These are phyloP conservation scores for Sarcophaga subvicina DNA, from an alignment of 2,888 invertebrate species.

Conservation along the genomic window DNA sequence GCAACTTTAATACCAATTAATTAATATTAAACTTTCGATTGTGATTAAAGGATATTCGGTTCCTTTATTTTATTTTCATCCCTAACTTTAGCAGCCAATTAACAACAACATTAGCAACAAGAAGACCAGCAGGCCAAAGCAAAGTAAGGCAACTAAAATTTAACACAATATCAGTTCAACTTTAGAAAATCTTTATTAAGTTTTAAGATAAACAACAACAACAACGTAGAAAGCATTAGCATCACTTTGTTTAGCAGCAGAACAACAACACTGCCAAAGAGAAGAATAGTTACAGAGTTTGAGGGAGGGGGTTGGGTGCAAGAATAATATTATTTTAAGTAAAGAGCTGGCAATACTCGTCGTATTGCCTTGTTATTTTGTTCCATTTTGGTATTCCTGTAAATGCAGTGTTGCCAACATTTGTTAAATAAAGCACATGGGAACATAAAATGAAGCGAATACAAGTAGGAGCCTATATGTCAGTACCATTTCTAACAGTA, in stretches of 20 bases:
- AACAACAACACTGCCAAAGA: neutral
- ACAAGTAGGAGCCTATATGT: too few species aligned
- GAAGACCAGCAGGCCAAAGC: neutral
- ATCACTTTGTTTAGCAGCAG: neutral
- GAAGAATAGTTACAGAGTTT: too few species aligned
- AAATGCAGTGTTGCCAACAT: too few species aligned
- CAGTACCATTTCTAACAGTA: too few species aligned
- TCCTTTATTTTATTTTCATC: neutral
- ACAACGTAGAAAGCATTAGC: neutral
- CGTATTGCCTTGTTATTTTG: too few species aligned
- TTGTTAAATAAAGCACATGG: too few species aligned
- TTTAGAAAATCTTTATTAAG: neutral
- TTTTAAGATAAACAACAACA: neutral
- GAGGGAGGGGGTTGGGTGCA: neutral
- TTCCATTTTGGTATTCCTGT: too few species aligned
- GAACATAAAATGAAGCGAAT: too few species aligned
- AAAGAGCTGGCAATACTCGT: neutral
- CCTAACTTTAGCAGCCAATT: neutral
- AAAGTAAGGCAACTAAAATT: neutral
- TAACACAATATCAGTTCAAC: neutral
- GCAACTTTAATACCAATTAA: too few species aligned
- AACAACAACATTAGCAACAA: neutral
- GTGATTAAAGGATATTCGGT: too few species aligned
- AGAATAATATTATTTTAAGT: constrained; percentile 21
- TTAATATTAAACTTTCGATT: too few species aligned